Evolutionary conservation across 2,797 vertebrate genomes (phyloP), one percentile per base, ranked within the genome.

Genomic region (Phataginus tetradactyla): DNA sequence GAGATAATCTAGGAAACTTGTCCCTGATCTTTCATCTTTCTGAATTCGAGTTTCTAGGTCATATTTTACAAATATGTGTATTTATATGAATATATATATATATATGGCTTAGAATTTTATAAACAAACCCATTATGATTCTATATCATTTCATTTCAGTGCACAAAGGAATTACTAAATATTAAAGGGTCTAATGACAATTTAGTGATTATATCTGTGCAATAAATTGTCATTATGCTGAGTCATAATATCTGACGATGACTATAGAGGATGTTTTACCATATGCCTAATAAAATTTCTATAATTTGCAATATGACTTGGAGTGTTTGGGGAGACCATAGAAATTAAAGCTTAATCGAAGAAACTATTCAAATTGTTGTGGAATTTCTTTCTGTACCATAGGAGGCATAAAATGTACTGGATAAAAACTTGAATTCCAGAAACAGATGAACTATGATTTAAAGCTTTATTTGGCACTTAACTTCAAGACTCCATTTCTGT

Each of bases 301-400:
- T 75, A 79, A 90, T 64, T 93, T 86, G 3, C 80, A 93, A 80
- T 94, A 85, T 88, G 25, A 72, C 27, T 93, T 75, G 13, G 15
- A 71, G 12, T 68, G 23, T 42, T 86, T 74, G 53, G 18, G 75
- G 10, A 79, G 7, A 78, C 9, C 23, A 45, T 15, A 55, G 39
- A 87, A 85, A 93, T 80, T 95, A 57, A 90, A 7, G 3, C 6
- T 84, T 18, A 90, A 57, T 20, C 61, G 74, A 74, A 94, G 8
- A 2, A 83, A 71, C 25, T 59, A 84, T 61, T 1, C 34, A 90
- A 85, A 64, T 8, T 1, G 45, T 89, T 64, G 4, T 20, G 45
- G 20, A 42, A 59, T 68, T 90, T 91, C 7, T 86, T 83, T 87
- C 66, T 86, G 17, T 77, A 32, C 27, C 2, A 49, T 34, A 11